phyloP scores from a whole-genome alignment of 2,797 vertebrate genomes.

The Phaenicophaeus curvirostris region DNA sequence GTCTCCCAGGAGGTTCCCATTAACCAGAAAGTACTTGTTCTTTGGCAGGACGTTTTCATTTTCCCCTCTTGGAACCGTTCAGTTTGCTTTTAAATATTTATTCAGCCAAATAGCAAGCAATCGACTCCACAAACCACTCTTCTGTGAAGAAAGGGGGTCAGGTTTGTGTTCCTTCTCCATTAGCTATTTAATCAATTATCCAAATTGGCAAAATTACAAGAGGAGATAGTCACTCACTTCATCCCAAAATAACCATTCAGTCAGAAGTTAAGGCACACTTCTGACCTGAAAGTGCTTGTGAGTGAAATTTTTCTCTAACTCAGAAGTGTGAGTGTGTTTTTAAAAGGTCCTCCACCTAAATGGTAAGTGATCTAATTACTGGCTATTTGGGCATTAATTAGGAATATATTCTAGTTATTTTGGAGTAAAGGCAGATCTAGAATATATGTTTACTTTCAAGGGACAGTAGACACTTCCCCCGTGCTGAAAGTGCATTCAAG shows the following conservation, averaged over 20 bases:
- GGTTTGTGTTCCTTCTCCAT: conserved; percentile 38
- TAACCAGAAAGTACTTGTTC: conserved; percentile 6
- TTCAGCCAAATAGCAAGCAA: conserved; percentile 40
- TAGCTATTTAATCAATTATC: conserved; percentile 59
- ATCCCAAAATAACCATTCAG: conserved; percentile 33
- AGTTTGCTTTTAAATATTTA: conserved; percentile 59
- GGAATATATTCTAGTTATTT: neutral
- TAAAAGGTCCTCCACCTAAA: conserved; percentile 18
- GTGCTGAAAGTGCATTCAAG: neutral
- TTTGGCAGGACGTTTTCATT: conserved; percentile 31
- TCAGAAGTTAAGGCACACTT: conserved; percentile 4
- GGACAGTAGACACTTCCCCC: neutral
- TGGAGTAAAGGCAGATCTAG: neutral
- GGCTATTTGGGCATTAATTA: neutral
- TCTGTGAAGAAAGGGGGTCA: conserved; percentile 18
- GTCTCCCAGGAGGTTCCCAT: neutral
- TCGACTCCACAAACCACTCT: conserved; percentile 8
- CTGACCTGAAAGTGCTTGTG: neutral
- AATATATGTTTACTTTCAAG: neutral
- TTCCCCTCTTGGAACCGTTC: conserved; percentile 2
- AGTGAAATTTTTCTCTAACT: neutral
- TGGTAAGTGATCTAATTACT: conserved; percentile 1
- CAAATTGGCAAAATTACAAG: conserved; percentile 48
- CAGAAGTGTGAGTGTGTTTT: neutral
- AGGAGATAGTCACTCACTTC: conserved; percentile 17